Conservation (phyloP, 1,140 invertebrate species). For the Lepidurus apus region DNA sequence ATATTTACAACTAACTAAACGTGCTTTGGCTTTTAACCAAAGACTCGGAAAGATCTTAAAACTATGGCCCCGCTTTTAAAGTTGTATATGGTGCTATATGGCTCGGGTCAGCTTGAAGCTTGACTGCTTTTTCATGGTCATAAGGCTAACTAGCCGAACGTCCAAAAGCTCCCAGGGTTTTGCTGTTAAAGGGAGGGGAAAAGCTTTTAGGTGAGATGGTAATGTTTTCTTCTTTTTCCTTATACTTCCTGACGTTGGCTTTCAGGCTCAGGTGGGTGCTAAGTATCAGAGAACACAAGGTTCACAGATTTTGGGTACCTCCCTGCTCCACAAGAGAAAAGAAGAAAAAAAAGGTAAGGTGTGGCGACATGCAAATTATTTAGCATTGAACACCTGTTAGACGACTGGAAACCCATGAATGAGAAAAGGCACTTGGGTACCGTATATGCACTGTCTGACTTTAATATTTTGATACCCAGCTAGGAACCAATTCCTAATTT, state of each 20-base stretch:
- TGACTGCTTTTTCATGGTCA: neutral
- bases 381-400: conserved; percentile 1
- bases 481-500: too few species aligned
- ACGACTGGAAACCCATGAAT: neutral
- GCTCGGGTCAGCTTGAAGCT: neutral
- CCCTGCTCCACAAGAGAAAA: neutral
- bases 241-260: neutral
- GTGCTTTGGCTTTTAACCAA: conserved; percentile 2
- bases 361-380: neutral
- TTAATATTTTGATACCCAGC: too few species aligned
- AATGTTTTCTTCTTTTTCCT: neutral
- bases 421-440: neutral
- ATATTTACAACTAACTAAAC: neutral
- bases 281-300: neutral
- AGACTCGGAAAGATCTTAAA: neutral
- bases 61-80: too few species aligned
- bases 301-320: neutral
- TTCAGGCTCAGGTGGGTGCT: conserved; percentile 7
- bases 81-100: neutral
- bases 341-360: neutral
- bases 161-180: neutral
- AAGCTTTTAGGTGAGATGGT: neutral
- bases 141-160: neutral
- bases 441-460: neutral
- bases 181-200: neutral